Percentiles rank a stretch among this genome's conserved stretches.
phyloP scores from a whole-genome alignment of 1,140 invertebrate species.

The Teleopsis dalmanni region DNA sequence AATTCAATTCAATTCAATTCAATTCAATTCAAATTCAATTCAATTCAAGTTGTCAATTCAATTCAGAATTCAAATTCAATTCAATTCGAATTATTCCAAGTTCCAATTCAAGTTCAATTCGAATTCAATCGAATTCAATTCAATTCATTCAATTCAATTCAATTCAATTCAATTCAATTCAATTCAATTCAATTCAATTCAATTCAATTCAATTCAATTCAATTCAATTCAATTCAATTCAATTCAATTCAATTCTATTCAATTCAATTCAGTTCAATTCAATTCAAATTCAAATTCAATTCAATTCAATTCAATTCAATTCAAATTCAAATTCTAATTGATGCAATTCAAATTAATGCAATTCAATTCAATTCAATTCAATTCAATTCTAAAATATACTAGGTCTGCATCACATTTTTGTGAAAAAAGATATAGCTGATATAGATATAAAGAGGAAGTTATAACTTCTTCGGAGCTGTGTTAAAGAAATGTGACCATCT shows the following conservation, averaged over 20 bases:
- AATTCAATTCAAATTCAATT: no score
- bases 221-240: slow-evolving; percentile 10
- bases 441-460: no score
- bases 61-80: no score
- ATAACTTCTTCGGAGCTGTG: no score
- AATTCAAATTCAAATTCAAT: neutral
- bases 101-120: no score
- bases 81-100: no score
- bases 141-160: slow-evolving; percentile 6
- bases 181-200: slow-evolving; percentile 2
- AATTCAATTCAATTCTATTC: slow-evolving; percentile 10
- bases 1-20: no score
- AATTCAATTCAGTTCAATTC: slow-evolving; percentile 4
- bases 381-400: slow-evolving; percentile 9
- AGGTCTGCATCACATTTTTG: no score
- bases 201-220: slow-evolving; percentile 7
- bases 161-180: neutral
- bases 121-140: no score
- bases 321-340: slow-evolving; percentile 1
- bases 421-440: no score
- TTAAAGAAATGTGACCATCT: no score
- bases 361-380: slow-evolving; percentile 5
- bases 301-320: neutral
- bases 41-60: no score
- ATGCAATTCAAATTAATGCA: neutral